A percentile compares a stretch with the other conserved stretches of the same genome.
phyloP scores from a whole-genome alignment of 2,113 vertebrate species.

The Lipophrys pholis region DNA sequence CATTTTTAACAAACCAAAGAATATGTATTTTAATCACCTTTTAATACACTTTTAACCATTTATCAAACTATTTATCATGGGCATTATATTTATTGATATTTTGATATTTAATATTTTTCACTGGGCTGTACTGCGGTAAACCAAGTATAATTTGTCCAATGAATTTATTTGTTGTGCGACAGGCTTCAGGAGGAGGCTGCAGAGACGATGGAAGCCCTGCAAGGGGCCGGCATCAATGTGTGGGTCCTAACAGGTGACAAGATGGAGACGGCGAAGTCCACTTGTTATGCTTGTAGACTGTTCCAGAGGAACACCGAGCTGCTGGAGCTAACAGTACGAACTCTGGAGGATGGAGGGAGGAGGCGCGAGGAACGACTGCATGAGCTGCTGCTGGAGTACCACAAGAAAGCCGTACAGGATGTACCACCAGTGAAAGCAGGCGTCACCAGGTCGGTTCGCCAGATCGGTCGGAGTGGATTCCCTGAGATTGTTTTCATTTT shows the following conservation, averaged over 20 bases:
- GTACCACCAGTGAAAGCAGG: slow-evolving; percentile 81
- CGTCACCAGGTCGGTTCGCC: slow-evolving; percentile 87
- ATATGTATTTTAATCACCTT: no score
- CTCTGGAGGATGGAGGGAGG: slow-evolving; percentile 81
- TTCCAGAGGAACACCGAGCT: slow-evolving; percentile 94
- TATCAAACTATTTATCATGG: no score
- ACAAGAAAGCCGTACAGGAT: slow-evolving; percentile 91
- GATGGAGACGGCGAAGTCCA: slow-evolving; percentile 98
- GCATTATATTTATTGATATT: no score
- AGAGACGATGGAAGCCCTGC: slow-evolving; percentile 95
- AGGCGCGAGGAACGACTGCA: slow-evolving; percentile 89
- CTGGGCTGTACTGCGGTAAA: no score
- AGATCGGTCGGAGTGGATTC: neutral
- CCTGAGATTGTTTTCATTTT: neutral
- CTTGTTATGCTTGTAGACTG: slow-evolving; percentile 94
- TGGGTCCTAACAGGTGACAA: slow-evolving; percentile 99
- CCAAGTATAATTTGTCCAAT: no score
- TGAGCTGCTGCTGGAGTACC: slow-evolving; percentile 91
- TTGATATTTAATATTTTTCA: no score
- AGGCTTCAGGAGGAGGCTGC: slow-evolving; percentile 96
- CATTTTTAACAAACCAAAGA: no score
- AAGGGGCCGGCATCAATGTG: slow-evolving; percentile 93
- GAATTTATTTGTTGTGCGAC: neutral
- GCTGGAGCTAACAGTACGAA: slow-evolving; percentile 91
- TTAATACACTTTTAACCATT: no score